Conservation (phyloP, 2,888 invertebrate genomes). For the Cenopis cana region DNA sequence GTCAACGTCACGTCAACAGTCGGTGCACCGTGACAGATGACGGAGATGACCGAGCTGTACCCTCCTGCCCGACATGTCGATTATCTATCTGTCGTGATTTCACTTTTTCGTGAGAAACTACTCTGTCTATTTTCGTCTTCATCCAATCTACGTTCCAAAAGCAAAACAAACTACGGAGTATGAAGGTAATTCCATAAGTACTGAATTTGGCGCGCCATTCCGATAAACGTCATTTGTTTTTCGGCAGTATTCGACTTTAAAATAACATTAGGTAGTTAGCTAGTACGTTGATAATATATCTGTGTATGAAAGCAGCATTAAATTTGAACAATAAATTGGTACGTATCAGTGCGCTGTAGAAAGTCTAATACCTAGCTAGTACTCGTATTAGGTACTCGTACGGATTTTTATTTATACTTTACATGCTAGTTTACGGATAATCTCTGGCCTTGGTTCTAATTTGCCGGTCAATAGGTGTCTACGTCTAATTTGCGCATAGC, state of each 20-base stretch:
- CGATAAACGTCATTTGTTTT: conserved; percentile 43
- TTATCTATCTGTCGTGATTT: conserved; percentile 43
- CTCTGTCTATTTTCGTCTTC: conserved; percentile 10
- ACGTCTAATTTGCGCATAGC: conserved; percentile 79
- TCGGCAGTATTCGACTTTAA: conserved; percentile 33
- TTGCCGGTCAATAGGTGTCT: conserved; percentile 61
- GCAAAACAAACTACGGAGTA: background rate
- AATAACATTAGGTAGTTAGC: conserved; percentile 32
- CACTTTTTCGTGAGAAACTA: conserved; percentile 48
- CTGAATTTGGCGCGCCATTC: conserved; percentile 25
- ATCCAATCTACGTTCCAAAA: background rate
- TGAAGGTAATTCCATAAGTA: conserved; percentile 3
- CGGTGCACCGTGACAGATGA: conserved; percentile 46
- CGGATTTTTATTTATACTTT: conserved; percentile 7
- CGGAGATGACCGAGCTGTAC: conserved; percentile 47
- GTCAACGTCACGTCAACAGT: conserved; percentile 32
- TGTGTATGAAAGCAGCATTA: conserved; percentile 9
- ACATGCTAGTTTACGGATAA: conserved; percentile 5
- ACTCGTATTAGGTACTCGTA: conserved; percentile 2
- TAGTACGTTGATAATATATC: conserved; percentile 19
- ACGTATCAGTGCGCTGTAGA: background rate
- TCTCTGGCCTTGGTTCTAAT: conserved; percentile 61
- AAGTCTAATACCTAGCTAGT: conserved; percentile 6
- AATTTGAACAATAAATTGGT: conserved; percentile 10
- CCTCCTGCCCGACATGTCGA: conserved; percentile 42